These are phyloP conservation scores for Orthonevra nobilis DNA, from an alignment of 2,888 invertebrate genomes.

Conservation along the genomic window DNA sequence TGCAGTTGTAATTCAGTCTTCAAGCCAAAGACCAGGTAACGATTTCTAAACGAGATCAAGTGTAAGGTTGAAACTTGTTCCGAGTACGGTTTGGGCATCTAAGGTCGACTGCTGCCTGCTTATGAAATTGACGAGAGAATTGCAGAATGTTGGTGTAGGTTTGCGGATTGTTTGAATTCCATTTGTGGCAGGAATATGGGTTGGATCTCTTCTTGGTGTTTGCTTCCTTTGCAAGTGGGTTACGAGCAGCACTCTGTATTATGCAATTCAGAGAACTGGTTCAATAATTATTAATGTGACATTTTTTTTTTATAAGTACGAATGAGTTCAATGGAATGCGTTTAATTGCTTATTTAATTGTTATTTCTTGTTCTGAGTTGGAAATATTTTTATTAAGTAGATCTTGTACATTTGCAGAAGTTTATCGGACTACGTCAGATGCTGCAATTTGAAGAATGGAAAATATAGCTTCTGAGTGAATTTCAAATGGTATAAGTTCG, in stretches of 20 bases:
- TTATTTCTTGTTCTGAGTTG: too few species aligned
- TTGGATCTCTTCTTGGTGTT: neutral
- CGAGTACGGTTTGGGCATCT: slow-evolving; percentile 13
- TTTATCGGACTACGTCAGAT: too few species aligned
- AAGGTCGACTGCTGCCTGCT: slow-evolving; percentile 26
- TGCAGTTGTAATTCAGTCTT: slow-evolving; percentile 1
- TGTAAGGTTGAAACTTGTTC: slow-evolving; percentile 58
- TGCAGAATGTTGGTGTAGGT: slow-evolving; percentile 6
- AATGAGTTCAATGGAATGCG: neutral
- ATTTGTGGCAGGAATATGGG: neutral
- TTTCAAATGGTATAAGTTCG: too few species aligned
- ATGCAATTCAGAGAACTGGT: neutral
- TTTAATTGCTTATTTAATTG: slow-evolving; percentile 29
- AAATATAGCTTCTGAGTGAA: too few species aligned
- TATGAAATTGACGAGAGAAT: slow-evolving; percentile 25
- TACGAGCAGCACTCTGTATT: neutral
- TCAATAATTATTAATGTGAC: too few species aligned
- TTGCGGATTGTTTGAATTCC: neutral
- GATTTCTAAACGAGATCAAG: slow-evolving; percentile 44
- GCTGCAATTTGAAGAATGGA: too few species aligned
- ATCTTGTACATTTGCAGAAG: too few species aligned
- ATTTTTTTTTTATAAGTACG: too few species aligned
- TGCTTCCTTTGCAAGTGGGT: slow-evolving; percentile 5
- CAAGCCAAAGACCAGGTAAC: slow-evolving; percentile 13
- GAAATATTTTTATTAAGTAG: too few species aligned